Conservation (phyloP, 2,797 vertebrate genomes). For the Sebastes flavidus region DNA sequence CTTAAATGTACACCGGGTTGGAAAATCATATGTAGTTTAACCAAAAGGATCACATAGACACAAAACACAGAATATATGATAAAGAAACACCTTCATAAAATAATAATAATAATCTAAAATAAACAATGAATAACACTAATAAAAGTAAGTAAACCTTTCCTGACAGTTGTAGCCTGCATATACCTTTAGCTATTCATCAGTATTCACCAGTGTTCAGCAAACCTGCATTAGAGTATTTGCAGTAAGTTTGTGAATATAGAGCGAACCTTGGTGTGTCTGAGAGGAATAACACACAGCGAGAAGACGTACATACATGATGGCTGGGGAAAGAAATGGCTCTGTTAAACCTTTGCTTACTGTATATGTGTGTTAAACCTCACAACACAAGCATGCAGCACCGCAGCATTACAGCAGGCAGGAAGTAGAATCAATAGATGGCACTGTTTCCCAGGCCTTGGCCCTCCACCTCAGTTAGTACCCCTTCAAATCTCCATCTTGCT, state of each 20-base stretch:
- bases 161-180: neutral
- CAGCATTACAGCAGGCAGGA: neutral
- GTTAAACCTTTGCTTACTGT: neutral
- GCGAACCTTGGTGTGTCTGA: neutral
- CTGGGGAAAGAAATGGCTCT: neutral
- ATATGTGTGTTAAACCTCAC: neutral
- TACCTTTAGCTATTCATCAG: neutral
- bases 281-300: neutral
- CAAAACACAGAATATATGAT: neutral
- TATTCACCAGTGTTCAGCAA: neutral
- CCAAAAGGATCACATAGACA: neutral
- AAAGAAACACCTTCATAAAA: neutral
- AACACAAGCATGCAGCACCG: neutral
- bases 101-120: neutral
- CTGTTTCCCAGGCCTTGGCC: constrained; percentile 70
- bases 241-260: neutral
- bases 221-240: neutral
- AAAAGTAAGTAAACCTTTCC: neutral
- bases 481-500: constrained; percentile 5
- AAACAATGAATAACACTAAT: neutral
- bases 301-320: neutral
- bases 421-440: constrained; percentile 75
- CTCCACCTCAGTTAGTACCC: neutral
- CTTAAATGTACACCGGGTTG: neutral
- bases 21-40: neutral